These are phyloP conservation scores for Corella eumyota DNA, from an alignment of 23 tunicate species.

Conservation along the genomic window DNA sequence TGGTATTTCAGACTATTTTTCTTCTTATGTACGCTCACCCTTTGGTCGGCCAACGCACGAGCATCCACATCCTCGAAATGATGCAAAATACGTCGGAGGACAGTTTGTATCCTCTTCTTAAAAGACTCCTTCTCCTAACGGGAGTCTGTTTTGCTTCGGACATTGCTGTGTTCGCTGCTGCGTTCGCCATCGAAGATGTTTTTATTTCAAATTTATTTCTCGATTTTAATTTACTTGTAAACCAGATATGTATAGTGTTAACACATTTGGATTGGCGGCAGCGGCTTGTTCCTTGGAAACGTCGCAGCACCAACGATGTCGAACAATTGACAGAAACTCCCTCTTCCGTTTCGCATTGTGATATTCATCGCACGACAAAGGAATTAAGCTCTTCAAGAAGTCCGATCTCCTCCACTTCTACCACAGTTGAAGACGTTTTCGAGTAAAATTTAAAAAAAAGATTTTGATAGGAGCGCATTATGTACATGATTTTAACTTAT, in stretches of 20 bases:
- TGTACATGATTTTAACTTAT: too few relatives aligned
- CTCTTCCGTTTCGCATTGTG: neutral
- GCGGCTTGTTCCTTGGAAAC: conserved; percentile 3
- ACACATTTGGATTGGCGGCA: conserved; percentile 5
- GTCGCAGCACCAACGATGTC: too few relatives aligned
- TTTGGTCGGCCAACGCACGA: neutral
- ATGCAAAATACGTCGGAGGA: neutral
- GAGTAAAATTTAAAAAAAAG: too few relatives aligned
- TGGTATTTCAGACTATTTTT: conserved; percentile 6
- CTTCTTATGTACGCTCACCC: conserved; percentile 2
- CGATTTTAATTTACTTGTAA: conserved; percentile 14
- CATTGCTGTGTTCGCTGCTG: neutral
- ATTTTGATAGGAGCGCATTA: too few relatives aligned
- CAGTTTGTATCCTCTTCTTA: neutral
- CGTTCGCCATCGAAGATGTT: conserved; percentile 4
- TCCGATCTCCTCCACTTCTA: conserved; percentile 12
- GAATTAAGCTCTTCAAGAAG: conserved; percentile 1
- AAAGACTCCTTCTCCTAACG: conserved; percentile 4
- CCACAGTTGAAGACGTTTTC: conserved; percentile 8
- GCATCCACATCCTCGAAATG: neutral
- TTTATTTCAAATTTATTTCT: conserved; percentile 1
- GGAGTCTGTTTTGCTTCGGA: conserved; percentile 3
- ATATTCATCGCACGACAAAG: neutral
- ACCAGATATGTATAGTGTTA: conserved; percentile 2
- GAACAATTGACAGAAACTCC: too few relatives aligned